phyloP scores from a whole-genome alignment of 2,888 invertebrate species.

The Campaea margaritaria region DNA sequence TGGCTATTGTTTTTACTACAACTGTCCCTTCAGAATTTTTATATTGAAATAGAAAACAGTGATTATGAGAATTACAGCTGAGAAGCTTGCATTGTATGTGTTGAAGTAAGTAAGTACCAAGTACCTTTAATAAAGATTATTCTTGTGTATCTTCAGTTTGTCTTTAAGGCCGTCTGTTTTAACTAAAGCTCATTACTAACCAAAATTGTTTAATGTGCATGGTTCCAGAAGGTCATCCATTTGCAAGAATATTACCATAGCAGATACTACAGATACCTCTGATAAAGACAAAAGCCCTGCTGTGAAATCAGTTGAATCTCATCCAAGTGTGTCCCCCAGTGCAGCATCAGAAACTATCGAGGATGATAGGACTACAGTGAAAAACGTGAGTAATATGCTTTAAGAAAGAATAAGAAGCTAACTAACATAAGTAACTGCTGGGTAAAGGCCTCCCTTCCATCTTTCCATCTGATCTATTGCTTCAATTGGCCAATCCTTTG shows the following conservation, averaged over 20 bases:
- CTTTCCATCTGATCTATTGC: too few relatives aligned
- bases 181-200: neutral
- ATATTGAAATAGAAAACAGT: neutral
- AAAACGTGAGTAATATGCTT: conserved; percentile 63
- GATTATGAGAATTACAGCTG: neutral
- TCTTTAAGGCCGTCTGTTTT: too few relatives aligned
- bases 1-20: too few relatives aligned
- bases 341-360: conserved; percentile 15
- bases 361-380: conserved; percentile 71
- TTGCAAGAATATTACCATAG: conserved; percentile 66
- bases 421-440: too few relatives aligned
- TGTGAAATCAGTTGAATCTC: conserved; percentile 48
- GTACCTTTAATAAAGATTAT: too few relatives aligned
- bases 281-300: conserved; percentile 55
- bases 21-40: too few relatives aligned
- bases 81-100: neutral
- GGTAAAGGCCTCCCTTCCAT: too few relatives aligned
- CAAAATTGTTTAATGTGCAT: neutral
- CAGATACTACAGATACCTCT: conserved; percentile 54
- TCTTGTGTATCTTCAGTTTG: too few relatives aligned
- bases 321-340: conserved; percentile 44
- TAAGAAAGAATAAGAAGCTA: too few relatives aligned
- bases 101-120: too few relatives aligned
- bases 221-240: conserved; percentile 69
- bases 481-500: too few relatives aligned